phyloP scores from a whole-genome alignment of 2,797 vertebrate genomes.

The Muscicapa comitata region DNA sequence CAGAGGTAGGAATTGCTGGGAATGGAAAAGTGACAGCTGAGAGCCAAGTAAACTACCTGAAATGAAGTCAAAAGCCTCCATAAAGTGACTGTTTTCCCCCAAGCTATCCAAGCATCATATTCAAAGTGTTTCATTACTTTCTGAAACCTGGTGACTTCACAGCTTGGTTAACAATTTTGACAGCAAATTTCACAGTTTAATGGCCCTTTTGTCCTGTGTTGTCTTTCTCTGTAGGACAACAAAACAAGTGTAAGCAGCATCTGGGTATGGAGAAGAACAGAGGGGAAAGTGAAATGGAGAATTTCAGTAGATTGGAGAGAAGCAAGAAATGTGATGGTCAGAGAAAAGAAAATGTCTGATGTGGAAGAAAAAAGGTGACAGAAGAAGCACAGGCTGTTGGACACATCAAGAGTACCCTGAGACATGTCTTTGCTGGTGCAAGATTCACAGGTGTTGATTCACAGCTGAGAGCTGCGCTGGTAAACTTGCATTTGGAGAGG shows the following conservation, averaged over 20 bases:
- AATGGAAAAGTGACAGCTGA: background rate
- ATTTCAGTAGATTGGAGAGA: background rate
- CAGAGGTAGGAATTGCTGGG: background rate
- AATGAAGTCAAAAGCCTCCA: background rate
- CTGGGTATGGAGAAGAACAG: background rate
- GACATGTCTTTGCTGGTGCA: background rate
- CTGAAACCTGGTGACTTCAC: background rate
- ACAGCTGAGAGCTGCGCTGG: accelerated
- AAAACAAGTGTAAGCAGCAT: background rate
- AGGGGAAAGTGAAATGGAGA: background rate
- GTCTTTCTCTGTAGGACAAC: background rate
- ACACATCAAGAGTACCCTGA: background rate
- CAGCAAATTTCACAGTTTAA: accelerated
- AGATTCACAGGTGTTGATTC: background rate
- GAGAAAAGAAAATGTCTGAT: background rate
- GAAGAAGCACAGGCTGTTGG: background rate
- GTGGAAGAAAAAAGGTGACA: background rate
- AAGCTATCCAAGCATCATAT: background rate
- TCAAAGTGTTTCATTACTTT: background rate
- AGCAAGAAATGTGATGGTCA: background rate
- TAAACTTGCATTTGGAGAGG: background rate
- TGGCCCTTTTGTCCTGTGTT: background rate
- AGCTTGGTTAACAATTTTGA: background rate
- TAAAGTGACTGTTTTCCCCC: accelerated
- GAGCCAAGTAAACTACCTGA: background rate